Evolutionary conservation across 1,140 invertebrate species (phyloP).

Genomic region (Forficula auricularia): DNA sequence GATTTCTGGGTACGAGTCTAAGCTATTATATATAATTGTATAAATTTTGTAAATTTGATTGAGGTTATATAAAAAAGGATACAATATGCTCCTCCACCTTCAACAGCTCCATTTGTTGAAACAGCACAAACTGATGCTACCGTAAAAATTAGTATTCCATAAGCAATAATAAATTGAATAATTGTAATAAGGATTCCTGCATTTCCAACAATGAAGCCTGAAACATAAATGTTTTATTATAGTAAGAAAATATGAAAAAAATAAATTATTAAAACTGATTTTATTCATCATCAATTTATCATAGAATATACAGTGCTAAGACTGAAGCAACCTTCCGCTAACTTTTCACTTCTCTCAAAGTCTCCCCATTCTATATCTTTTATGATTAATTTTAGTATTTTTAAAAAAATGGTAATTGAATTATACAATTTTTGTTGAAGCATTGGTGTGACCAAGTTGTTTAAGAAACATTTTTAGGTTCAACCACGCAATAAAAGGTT

Average conservation of each 20-base stretch:
- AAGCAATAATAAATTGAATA: slow-evolving; percentile 77
- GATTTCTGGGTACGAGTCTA: no score
- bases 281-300: background rate
- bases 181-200: slow-evolving; percentile 78
- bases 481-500: no score
- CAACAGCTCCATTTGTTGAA: slow-evolving; percentile 95
- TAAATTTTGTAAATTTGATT: background rate
- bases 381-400: no score
- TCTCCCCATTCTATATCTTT: no score
- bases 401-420: no score
- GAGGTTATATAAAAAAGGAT: slow-evolving; percentile 51
- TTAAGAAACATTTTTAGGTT: no score
- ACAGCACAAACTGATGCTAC: slow-evolving; percentile 96
- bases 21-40: no score
- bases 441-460: no score
- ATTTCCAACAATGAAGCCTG: slow-evolving; percentile 94
- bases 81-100: slow-evolving; percentile 98
- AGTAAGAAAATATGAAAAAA: slow-evolving; percentile 9
- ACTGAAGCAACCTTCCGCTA: no score
- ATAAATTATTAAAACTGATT: background rate
- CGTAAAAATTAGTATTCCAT: slow-evolving; percentile 86
- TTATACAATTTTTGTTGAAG: no score
- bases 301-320: slow-evolving; percentile 5
- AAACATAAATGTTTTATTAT: no score
- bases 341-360: no score